A percentile compares a stretch with the other conserved stretches of the same genome.
Conservation (phyloP, 2,797 vertebrate genomes). For the Fratercula arctica region DNA sequence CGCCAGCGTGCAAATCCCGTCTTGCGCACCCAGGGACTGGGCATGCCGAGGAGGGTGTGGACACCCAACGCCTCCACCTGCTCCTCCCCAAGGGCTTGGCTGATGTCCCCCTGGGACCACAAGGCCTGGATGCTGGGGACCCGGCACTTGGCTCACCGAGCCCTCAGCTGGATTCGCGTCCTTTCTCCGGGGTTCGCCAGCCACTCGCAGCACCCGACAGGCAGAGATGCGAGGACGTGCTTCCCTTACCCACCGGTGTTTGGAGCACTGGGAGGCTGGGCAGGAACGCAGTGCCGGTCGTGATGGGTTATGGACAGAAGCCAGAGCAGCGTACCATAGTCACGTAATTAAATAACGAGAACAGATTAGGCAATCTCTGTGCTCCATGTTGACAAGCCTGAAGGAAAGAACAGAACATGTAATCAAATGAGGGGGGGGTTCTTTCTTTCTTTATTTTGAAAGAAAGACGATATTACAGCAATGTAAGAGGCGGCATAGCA, state of each 20-base stretch:
- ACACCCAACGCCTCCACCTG: not conserved
- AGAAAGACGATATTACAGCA: not conserved
- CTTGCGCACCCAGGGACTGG: rapidly evolving
- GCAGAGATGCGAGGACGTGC: not conserved
- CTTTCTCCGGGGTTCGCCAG: not conserved
- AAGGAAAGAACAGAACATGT: constrained; percentile 51
- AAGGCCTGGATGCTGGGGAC: not conserved
- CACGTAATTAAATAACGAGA: constrained; percentile 45
- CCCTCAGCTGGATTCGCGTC: not conserved
- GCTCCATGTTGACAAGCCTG: constrained; percentile 33
- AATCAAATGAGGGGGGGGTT: constrained; percentile 7
- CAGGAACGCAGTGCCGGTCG: not conserved
- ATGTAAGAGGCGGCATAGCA: not conserved
- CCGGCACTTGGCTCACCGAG: rapidly evolving
- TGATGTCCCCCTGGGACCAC: not conserved
- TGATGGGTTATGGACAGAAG: not conserved
- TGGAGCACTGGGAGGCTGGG: not conserved
- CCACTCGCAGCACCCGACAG: rapidly evolving
- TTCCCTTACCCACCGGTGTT: not conserved
- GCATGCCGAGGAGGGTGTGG: not conserved
- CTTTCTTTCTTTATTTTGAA: not conserved
- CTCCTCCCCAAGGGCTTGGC: not conserved
- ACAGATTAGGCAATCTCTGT: constrained; percentile 48
- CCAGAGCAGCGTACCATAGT: not conserved
- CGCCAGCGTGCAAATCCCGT: not conserved